Evolutionary conservation across 2,888 invertebrate genomes (phyloP), one percentile per base, ranked within the genome.

Genomic region (Drosophila cognata): DNA sequence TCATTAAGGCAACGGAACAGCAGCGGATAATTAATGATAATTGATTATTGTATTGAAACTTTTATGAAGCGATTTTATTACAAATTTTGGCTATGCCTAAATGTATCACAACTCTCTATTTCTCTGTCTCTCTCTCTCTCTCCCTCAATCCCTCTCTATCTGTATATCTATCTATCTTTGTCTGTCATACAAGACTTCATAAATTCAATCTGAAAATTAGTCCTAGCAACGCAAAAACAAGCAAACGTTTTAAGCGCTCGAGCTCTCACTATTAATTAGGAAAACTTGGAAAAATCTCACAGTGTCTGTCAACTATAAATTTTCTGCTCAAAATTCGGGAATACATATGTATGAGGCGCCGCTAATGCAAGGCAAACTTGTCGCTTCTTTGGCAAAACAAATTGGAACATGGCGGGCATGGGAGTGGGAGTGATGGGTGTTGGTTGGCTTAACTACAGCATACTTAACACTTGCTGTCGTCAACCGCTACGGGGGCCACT

Each of bases 401-500:
- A 75, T 78, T 75, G 81, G 38, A 52, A 41, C 76, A 75, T 64
- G 52, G 41, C 52, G 33, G 11, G 33, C 35, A 43, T 41, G 61
- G 29, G 35, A 35, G 48, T 50, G 53, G 29, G 38, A 21, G 21
- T 6, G 33, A 29, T 6, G 21, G n/a, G 18, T 18, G 31, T 41
- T 10, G 48, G 18, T 52, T 31, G 10, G 18, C 35, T 52, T 61
- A 77, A 66, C 76, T 82, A 60, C 71, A 77, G 67, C 74, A 71
- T 78, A 89, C 78, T 70, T 72, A 66, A 67, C 78, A 72, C 73
- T 72, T 79, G 80, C 77, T 73, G 68, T 65, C 74, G 68, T 68
- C 74, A 79, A 79, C 75, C 79, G 63, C 76, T 53, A 51, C 58
- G 50, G 63, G 63, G 71, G 59, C 74, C 83, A 80, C 88, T 88